Base-by-base conservation (phyloP, 2,888 invertebrate species). In the Choreutis nemorana region DNA sequence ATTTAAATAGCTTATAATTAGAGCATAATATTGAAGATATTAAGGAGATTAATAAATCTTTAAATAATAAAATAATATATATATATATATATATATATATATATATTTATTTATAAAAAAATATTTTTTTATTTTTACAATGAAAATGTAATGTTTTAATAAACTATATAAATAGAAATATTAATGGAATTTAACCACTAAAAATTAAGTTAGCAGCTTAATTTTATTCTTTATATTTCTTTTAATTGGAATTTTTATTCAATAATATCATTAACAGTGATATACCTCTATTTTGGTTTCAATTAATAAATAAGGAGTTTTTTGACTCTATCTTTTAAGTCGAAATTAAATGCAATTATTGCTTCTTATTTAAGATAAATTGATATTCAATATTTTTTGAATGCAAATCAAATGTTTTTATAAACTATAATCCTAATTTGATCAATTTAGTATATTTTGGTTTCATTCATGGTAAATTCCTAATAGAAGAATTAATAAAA, bases 121-220 rank as follows among this genome's bases (percentile, higher is more conserved):
- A 42, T 40, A 48, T 32, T 25, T 44, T 58, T 78, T 78, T 82
- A 73, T 70, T 79, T 79, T 82, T 83, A 83, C 75, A 82, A 49
- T 83, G 83, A 84, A 85, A 84, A 81, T 83, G 75, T 83, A 84
- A 82, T 52, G 82, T 85, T 83, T 84, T 83, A 36, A 1, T 83
- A 82, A 83, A 84, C 81, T 84, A 79, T 71, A 30, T 29, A 29
- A 28, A 9, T 15, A 79, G 78, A 81, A 81, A 66, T 67, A 67
- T 65, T 66, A 68, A 70, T 67, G 65, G 57, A 54, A 45, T 55
- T 66, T 44, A 65, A 56, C 55, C 65, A 81, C 81, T 80, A 79
- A 62, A 59, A 67, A 64, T 72, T 73, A 83, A 84, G 82, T 85
- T 85, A 85, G 84, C 80, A 83, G 83, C 83, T 84, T 83, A 67